Evolutionary conservation across 2,797 vertebrate genomes (phyloP).

Genomic region (Brachyalestes nurse): DNA sequence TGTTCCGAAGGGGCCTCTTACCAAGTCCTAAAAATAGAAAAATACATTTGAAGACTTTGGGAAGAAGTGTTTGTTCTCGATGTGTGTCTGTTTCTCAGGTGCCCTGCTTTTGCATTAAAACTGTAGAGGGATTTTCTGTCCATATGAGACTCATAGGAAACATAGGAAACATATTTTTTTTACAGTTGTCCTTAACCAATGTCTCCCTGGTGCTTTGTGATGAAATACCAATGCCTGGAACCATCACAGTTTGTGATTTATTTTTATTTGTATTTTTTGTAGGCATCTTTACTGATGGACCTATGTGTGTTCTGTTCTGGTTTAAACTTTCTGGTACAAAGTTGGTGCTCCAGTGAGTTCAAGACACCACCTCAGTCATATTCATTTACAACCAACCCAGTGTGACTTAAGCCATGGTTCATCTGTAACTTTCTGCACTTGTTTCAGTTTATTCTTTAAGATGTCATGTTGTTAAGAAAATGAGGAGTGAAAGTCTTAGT

Average conservation of each 20-base stretch:
- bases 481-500: background rate
- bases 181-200: conserved; percentile 54
- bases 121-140: conserved; percentile 62
- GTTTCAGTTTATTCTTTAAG: conserved; percentile 53
- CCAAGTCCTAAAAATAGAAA: conserved; percentile 5
- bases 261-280: conserved; percentile 11
- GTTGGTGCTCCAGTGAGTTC: conserved; percentile 20
- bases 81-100: conserved; percentile 67
- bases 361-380: conserved; percentile 22
- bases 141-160: conserved; percentile 15
- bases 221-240: conserved; percentile 63
- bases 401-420: conserved; percentile 53
- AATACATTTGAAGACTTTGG: conserved; percentile 10
- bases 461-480: background rate
- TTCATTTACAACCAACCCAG: conserved; percentile 2
- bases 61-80: background rate
- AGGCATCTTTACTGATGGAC: conserved; percentile 38
- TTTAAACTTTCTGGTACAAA: conserved; percentile 42
- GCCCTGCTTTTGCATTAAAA: conserved; percentile 61
- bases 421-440: background rate
- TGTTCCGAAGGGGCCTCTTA: background rate
- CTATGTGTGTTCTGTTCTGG: conserved; percentile 49
- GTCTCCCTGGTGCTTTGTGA: conserved; percentile 68
- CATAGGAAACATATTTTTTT: conserved; percentile 46
- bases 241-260: conserved; percentile 62